Evolutionary conservation across 2,797 vertebrate genomes (phyloP).

Genomic region (Macrochelys suwanniensis): DNA sequence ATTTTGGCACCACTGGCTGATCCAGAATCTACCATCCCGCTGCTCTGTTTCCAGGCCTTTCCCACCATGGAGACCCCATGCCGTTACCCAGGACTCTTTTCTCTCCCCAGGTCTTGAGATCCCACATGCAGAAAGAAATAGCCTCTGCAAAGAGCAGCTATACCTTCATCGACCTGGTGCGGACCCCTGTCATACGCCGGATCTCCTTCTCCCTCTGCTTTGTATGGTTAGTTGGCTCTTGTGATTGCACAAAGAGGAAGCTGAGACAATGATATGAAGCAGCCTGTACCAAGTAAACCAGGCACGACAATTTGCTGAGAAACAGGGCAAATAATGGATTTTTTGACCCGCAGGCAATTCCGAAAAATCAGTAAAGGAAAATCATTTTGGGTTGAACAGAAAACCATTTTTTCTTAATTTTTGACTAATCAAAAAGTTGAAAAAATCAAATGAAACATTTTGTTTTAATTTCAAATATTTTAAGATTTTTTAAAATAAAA

Average conservation of each 20-base stretch:
- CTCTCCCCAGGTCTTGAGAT: conserved; percentile 41
- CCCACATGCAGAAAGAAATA: conserved; percentile 6
- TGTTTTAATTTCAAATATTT: background rate
- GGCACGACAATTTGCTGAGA: background rate
- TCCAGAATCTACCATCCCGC: background rate
- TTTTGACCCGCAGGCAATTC: background rate
- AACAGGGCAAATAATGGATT: background rate
- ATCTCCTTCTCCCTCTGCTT: background rate
- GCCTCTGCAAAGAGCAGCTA: accelerated
- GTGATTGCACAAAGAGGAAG: background rate
- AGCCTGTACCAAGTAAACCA: background rate
- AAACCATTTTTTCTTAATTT: background rate
- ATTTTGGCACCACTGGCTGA: background rate
- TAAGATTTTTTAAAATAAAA: background rate
- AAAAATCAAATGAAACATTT: background rate
- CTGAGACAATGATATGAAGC: background rate
- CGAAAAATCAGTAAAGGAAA: background rate
- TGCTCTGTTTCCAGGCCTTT: background rate
- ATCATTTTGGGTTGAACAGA: background rate
- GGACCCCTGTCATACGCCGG: background rate
- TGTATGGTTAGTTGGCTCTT: background rate
- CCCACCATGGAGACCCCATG: background rate
- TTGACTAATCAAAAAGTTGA: background rate
- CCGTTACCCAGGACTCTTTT: background rate
- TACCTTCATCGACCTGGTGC: background rate